Percentiles rank a stretch among this genome's conserved stretches.
phyloP scores from a whole-genome alignment of 2,113 vertebrate species.

The Zapornia atra region DNA sequence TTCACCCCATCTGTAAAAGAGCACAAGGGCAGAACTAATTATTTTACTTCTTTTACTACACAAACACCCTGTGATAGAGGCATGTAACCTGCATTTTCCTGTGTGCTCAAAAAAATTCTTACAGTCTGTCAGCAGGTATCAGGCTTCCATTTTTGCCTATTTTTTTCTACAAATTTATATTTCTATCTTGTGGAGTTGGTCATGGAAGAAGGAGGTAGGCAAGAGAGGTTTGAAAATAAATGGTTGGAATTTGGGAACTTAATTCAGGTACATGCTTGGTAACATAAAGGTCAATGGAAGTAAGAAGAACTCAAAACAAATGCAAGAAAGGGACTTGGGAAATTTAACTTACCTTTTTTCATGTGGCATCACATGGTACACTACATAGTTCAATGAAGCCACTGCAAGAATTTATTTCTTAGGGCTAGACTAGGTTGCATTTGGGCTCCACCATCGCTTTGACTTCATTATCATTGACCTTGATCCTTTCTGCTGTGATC shows the following conservation, averaged over 20 bases:
- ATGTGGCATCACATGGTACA: fast-evolving
- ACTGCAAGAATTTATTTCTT: neutral
- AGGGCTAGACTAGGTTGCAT: neutral
- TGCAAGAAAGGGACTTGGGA: neutral
- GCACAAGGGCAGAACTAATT: neutral
- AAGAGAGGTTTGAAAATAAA: neutral
- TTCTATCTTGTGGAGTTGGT: neutral
- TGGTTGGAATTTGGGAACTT: neutral
- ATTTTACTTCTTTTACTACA: neutral
- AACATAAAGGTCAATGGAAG: neutral
- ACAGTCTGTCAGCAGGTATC: neutral
- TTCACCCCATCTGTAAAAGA: neutral
- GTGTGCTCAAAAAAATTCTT: neutral
- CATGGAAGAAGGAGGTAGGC: neutral
- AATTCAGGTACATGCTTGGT: neutral
- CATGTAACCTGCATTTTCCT: neutral
- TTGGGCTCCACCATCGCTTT: neutral
- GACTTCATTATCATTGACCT: neutral
- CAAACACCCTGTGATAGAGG: neutral
- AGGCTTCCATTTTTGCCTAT: neutral
- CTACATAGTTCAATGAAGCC: neutral
- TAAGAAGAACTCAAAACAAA: neutral
- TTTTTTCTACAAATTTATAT: neutral
- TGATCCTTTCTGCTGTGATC: neutral
- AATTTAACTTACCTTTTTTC: neutral